phyloP scores from a whole-genome alignment of 2,113 vertebrate species.

The Rhabdomys dilectus region DNA sequence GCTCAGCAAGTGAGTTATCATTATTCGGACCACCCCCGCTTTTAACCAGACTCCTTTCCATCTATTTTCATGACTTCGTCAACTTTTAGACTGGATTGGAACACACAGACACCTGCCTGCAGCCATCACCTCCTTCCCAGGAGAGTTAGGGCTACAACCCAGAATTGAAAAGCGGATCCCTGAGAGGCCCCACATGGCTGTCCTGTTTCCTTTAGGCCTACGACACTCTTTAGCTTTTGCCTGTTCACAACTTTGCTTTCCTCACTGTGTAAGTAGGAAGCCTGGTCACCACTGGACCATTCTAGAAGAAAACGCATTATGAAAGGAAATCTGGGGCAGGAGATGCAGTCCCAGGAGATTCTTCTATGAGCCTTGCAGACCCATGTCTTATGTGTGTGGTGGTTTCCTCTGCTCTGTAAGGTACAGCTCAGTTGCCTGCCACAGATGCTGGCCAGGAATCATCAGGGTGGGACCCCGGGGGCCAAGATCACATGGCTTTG shows the following conservation, averaged over 20 bases:
- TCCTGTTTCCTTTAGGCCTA: background rate
- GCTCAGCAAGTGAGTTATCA: background rate
- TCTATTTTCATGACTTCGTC: background rate
- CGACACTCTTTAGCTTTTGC: background rate
- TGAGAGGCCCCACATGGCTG: background rate
- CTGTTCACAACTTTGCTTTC: background rate
- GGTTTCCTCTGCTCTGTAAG: background rate
- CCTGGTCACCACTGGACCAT: background rate
- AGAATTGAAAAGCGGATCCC: background rate
- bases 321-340: background rate
- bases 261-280: background rate
- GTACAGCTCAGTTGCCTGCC: background rate
- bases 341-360: background rate
- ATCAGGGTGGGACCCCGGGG: rapidly evolving
- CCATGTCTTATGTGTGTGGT: background rate
- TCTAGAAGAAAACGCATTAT: background rate
- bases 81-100: background rate
- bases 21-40: background rate
- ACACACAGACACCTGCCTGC: background rate
- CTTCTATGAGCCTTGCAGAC: background rate
- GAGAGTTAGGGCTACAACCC: background rate
- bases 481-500: background rate
- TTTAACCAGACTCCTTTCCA: background rate
- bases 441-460: background rate
- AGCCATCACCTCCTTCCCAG: background rate